Percentiles rank a stretch among this genome's conserved stretches.
Evolutionary conservation across 2,888 invertebrate species (phyloP).

Genomic region (Entomobrya multifasciata): DNA sequence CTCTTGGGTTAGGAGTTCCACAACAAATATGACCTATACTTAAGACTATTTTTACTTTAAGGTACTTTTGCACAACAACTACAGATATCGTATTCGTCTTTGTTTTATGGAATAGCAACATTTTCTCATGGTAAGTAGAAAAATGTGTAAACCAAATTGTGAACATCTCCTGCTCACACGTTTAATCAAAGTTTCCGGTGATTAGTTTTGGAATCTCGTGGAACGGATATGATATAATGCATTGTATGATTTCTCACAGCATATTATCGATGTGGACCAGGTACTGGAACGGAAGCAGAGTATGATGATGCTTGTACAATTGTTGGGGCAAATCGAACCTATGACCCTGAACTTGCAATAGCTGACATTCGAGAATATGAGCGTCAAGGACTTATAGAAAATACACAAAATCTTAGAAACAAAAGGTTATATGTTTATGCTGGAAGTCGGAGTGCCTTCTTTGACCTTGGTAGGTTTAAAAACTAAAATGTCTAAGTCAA

Average conservation of each 20-base stretch:
- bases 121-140: conserved; percentile 78
- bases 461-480: conserved; percentile 73
- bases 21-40: too few relatives aligned
- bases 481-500: background rate
- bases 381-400: conserved; percentile 75
- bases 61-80: conserved; percentile 78
- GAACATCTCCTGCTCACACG: background rate
- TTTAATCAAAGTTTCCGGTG: background rate
- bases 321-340: conserved; percentile 51
- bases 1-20: too few relatives aligned
- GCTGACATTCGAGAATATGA: conserved; percentile 75
- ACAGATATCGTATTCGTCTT: conserved; percentile 76
- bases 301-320: conserved; percentile 79
- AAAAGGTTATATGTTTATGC: conserved; percentile 78
- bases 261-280: conserved; percentile 79
- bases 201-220: too few relatives aligned
- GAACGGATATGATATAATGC: background rate
- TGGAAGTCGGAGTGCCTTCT: conserved; percentile 74
- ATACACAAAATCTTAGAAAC: conserved; percentile 74
- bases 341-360: conserved; percentile 72
- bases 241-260: conserved; percentile 61
- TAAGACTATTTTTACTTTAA: too few relatives aligned
- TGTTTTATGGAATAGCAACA: conserved; percentile 78
- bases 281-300: conserved; percentile 68
- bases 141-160: background rate